A percentile compares a stretch with the other conserved stretches of the same genome.
Conservation (phyloP, 64 coral and sea anemone species). For the Pocillopora verrucosa region DNA sequence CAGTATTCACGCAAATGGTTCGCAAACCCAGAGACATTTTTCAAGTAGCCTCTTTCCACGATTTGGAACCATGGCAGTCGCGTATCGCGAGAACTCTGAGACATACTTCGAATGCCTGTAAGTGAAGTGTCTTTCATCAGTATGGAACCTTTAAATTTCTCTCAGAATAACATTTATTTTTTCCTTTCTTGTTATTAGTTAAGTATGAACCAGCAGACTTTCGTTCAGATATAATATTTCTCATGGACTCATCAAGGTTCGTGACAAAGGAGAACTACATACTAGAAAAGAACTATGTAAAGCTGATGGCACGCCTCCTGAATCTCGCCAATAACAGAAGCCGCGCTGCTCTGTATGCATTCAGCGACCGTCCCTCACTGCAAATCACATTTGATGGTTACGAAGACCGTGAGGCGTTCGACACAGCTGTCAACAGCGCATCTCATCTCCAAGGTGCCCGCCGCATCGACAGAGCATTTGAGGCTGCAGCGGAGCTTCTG, state of each 20-base stretch:
- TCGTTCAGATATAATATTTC: conserved; percentile 53
- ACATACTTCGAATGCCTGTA: conserved; percentile 1
- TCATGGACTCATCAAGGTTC: conserved; percentile 53
- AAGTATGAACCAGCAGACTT: conserved; percentile 45
- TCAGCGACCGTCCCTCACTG: conserved; percentile 24
- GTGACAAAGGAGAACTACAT: conserved; percentile 47
- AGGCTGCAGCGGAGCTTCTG: conserved; percentile 35
- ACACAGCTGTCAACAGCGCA: conserved; percentile 53
- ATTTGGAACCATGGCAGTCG: not conserved
- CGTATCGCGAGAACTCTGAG: conserved; percentile 16
- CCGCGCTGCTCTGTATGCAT: conserved; percentile 46
- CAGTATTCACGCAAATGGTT: conserved; percentile 23
- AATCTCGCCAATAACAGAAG: conserved; percentile 35
- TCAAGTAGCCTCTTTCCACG: conserved; percentile 1
- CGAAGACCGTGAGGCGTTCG: conserved; percentile 40
- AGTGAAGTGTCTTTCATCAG: not conserved
- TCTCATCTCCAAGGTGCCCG: conserved; percentile 43
- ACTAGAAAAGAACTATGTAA: conserved; percentile 64
- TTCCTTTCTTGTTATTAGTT: not conserved
- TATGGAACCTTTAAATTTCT: not conserved
- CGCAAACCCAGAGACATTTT: not conserved
- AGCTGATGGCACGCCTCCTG: conserved; percentile 40
- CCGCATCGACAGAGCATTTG: conserved; percentile 63
- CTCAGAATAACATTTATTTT: not conserved
- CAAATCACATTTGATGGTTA: conserved; percentile 32